Conservation (phyloP, 1,140 invertebrate species). For the Andrena cerasifolii region DNA sequence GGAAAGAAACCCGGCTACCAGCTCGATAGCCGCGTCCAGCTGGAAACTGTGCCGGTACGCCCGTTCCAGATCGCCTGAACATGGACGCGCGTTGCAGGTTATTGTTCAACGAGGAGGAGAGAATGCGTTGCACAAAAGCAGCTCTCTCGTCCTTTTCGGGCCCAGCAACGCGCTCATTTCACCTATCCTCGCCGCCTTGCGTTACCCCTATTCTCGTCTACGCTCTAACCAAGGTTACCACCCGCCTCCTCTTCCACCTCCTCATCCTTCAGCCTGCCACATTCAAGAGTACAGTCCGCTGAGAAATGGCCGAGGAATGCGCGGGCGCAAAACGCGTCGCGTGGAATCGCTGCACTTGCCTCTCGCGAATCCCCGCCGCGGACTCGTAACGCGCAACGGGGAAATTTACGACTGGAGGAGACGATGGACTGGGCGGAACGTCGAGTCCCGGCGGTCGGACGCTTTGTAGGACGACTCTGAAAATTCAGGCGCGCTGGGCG, state of each 20-base stretch:
- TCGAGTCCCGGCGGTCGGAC: constrained; percentile 55
- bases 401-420: not conserved
- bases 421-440: constrained; percentile 73
- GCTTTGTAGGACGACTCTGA: constrained; percentile 84
- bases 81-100: not conserved
- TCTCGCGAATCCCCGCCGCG: not conserved
- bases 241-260: constrained; percentile 17
- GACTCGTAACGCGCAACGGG: constrained; percentile 9
- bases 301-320: constrained; percentile 49
- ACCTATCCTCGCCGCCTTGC: constrained; percentile 42
- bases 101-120: constrained; percentile 34
- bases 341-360: constrained; percentile 45
- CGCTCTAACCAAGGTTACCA: constrained; percentile 55
- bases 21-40: not conserved
- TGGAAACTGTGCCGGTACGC: constrained; percentile 11
- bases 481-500: no score
- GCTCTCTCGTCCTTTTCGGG: not conserved
- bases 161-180: constrained; percentile 17
- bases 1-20: not conserved
- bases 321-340: constrained; percentile 1
- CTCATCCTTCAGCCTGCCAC: constrained; percentile 15
- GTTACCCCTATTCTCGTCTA: constrained; percentile 58
- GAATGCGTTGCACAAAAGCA: constrained; percentile 23
- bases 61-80: not conserved
- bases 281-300: constrained; percentile 34